Base-by-base conservation (phyloP, 2,888 invertebrate genomes). In the Scaptodrosophila latifasciaeformis region DNA sequence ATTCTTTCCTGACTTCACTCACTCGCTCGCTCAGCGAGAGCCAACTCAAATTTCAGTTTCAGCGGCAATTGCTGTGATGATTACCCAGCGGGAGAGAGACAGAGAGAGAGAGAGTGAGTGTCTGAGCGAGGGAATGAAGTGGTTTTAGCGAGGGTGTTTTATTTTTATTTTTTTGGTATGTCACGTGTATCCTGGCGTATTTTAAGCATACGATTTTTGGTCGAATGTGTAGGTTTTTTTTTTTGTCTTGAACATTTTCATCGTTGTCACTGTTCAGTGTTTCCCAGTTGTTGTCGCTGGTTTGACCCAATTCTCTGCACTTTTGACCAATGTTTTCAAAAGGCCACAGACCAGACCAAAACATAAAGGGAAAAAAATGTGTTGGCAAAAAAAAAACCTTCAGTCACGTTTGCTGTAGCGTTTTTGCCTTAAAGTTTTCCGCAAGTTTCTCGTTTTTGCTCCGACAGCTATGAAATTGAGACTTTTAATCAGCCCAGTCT, bases 291-390 rank as follows among this genome's bases (percentile, higher is more conserved):
- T n/a, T n/a, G 34, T 34, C 34, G 34, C n/a, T 31, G 12, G 34
- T 10, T 55, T 71, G 71, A 77, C 71, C 71, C 59, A 72, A 70
- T 77, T 67, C 7, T n/a, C n/a, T n/a, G 24, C 24, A 24, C 24
- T 24, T 59, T 12, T 18, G 24, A 40, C 18, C 40, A 21, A 19
- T 40, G 18, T 21, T 10, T 18, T 7, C 24, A 24, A 7, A 7
- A 24, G 24, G 4, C n/a, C 34, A 6, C 34, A 13, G 34, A 34
- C 34, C 34, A 34, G 34, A 34, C 12, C 34, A n/a, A 9, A 31
- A 31, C 31, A 31, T 34, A 34, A 34, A 34, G 34, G 13, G 27
- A 9, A n/a, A n/a, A n/a, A n/a, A n/a, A n/a, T 3, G 24, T 3
- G 24, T 24, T 24, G 37, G 37, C 37, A 17, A 17, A 37, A 4